These are phyloP conservation scores for Siderastrea radians DNA, from an alignment of 92 coral and sea anemone genomes.

Conservation along the genomic window DNA sequence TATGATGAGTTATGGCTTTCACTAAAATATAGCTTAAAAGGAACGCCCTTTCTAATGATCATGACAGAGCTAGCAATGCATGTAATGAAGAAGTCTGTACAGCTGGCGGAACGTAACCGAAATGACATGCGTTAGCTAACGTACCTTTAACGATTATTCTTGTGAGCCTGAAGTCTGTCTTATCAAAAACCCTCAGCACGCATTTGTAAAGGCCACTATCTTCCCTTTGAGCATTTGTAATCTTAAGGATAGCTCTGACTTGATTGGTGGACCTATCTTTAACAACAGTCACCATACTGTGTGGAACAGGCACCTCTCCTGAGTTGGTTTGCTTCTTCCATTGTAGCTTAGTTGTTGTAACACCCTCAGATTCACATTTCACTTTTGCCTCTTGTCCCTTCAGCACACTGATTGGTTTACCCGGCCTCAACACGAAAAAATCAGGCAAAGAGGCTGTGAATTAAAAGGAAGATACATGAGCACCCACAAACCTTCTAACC, in stretches of 20 bases:
- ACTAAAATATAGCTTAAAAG: no score
- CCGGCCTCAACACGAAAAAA: constrained; percentile 13
- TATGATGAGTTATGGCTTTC: no score
- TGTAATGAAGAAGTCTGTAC: no score
- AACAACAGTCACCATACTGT: not conserved
- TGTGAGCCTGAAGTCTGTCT: not conserved
- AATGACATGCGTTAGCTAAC: not conserved
- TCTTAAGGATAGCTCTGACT: constrained; percentile 20
- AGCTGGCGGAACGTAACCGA: no score
- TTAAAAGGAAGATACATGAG: not conserved
- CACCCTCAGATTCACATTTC: constrained; percentile 33
- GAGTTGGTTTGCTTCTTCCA: constrained; percentile 26
- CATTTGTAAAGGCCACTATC: constrained; percentile 48
- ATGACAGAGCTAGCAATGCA: no score
- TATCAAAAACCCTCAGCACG: not conserved
- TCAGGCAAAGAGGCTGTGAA: not conserved
- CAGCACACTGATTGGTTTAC: not conserved
- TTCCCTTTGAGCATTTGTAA: constrained; percentile 28
- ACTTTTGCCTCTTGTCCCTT: constrained; percentile 36
- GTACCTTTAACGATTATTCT: not conserved
- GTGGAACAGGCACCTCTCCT: constrained; percentile 10
- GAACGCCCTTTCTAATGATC: no score
- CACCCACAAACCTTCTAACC: no score
- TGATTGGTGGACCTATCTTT: constrained; percentile 3
- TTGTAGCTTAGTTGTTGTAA: constrained; percentile 3